A percentile compares a stretch with the other conserved stretches of the same genome.
Evolutionary conservation across 2,113 vertebrate species (phyloP).

Genomic region (Ivindomyrus marchei): DNA sequence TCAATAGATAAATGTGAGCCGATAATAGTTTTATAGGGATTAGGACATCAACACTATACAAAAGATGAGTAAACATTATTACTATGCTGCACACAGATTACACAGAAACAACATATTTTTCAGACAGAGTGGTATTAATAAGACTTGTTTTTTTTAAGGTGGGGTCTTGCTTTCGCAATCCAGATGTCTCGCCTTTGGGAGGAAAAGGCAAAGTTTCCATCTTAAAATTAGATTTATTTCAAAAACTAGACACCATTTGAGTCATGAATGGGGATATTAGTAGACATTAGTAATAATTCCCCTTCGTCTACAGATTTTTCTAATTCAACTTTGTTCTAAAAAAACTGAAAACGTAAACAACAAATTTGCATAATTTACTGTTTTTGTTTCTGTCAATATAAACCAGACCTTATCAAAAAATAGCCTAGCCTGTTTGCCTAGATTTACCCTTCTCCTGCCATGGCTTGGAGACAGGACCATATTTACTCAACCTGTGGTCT

Average conservation of each 20-base stretch:
- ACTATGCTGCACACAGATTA: constrained; percentile 24
- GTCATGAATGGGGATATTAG: neutral
- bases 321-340: neutral
- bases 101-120: constrained; percentile 36
- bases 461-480: neutral
- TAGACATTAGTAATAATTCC: constrained; percentile 6
- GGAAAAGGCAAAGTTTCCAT: constrained; percentile 24
- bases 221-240: constrained; percentile 18
- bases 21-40: neutral
- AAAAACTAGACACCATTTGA: constrained; percentile 3
- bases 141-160: constrained; percentile 26
- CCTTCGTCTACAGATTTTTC: neutral
- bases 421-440: neutral
- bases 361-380: neutral
- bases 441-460: neutral
- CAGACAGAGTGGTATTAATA: constrained; percentile 28
- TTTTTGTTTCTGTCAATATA: neutral
- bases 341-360: neutral
- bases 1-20: neutral
- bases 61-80: constrained; percentile 27
- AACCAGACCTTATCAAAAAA: neutral
- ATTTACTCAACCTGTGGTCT: constrained; percentile 14
- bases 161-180: constrained; percentile 20
- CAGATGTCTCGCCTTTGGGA: constrained; percentile 12
- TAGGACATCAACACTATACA: neutral